A percentile compares a stretch with the other conserved stretches of the same genome.
phyloP scores from a whole-genome alignment of 2,888 invertebrate species.

The Notocelia uddmanniana region DNA sequence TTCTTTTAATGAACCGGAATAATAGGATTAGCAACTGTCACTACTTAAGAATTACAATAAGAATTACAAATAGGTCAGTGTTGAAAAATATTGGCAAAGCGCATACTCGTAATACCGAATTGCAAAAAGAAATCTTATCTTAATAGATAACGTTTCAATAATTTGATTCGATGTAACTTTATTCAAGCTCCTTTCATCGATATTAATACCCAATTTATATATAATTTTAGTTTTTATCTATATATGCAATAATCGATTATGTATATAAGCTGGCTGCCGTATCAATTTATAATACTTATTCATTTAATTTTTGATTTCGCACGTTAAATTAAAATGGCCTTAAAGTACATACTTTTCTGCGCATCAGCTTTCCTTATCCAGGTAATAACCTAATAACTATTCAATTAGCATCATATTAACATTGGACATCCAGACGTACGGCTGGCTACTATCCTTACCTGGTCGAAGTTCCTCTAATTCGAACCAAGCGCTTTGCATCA shows the following conservation, averaged over 20 bases:
- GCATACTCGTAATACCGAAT: conserved; percentile 1
- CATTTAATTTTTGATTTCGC: neutral
- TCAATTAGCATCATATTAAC: no score
- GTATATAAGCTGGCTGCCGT: conserved; percentile 14
- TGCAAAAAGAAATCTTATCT: conserved; percentile 7
- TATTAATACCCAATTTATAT: neutral
- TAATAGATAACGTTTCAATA: conserved; percentile 1
- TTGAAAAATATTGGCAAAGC: conserved; percentile 24
- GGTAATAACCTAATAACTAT: conserved; percentile 25
- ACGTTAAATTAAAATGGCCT: conserved; percentile 11
- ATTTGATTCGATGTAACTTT: neutral
- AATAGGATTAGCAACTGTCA: neutral
- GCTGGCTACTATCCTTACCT: no score
- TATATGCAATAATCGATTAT: neutral
- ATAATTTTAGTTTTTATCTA: conserved; percentile 3
- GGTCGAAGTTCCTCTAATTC: no score
- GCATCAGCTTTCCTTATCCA: conserved; percentile 27
- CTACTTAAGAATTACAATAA: conserved; percentile 26
- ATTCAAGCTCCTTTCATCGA: conserved; percentile 3
- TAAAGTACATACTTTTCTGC: conserved; percentile 24
- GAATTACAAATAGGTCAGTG: conserved; percentile 28
- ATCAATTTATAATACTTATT: neutral
- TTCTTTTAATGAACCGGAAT: conserved; percentile 9
- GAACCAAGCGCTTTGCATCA: no score
- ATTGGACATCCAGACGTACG: no score